Evolutionary conservation across 37 sponge, comb jelly and placozoan genomes (phyloP), one percentile per base, ranked within the genome.

Genomic region (Aphrocallistes beatrix): DNA sequence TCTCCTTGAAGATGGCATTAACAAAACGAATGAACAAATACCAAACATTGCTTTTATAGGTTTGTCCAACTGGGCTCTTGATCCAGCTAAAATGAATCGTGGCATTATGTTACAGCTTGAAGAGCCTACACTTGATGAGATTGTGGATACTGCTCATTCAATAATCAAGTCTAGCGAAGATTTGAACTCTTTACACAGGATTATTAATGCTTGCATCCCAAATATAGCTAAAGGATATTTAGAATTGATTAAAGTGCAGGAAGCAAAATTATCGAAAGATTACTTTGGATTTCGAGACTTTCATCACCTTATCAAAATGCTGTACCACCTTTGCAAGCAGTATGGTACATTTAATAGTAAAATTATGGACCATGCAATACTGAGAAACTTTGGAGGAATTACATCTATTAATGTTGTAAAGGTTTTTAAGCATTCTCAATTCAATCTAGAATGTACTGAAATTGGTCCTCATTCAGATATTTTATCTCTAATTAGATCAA

Each of bases 11-110:
- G 85, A 84, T 16, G 39, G 45, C 10, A 37, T 40, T 32, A 83
- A 38, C 38, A 82, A 40, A 21, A 82, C 93, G 51, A 90, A 91
- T 81, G 38, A 50, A 21, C 9, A 10, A 23, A 23, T 1, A 28
- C 50, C 40, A 81, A 42, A 49, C 40, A 82, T 84, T 3, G 85
- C 85, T 21, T 84, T 84, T 81, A 49, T 84, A 13, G 89, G 89
- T 36, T 36, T 88, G 17, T 88, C 89, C 23, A 88, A 88, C 75
- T 88, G 89, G 89, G 85, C 89, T 36, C 81, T 88, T 1, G 89
- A 88, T 38, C 89, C 89, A 1, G 89, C 89, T 23, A 88, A 88
- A 37, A 88, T 88, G 89, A 88, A 88, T 48, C 51, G 89, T 21
- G 89, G 89, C 19, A 86, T 86, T 38, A 42, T 86, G 86, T 19